Evolutionary conservation across 2,797 vertebrate species (phyloP).

Genomic region (Scolopax rusticola): DNA sequence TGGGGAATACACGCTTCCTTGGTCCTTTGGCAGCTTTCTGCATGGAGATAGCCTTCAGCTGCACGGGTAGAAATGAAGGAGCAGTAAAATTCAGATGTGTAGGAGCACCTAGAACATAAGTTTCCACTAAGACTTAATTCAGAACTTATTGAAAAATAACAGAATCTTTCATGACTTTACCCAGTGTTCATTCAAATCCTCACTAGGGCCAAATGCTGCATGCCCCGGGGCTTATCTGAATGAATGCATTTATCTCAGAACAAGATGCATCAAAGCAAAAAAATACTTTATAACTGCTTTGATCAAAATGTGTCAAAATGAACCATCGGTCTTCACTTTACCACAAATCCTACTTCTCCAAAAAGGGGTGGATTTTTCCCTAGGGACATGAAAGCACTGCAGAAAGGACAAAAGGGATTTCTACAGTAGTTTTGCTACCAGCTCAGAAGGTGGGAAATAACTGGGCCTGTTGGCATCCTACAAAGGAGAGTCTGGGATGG

Average conservation of each 20-base stretch:
- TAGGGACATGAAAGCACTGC: not conserved
- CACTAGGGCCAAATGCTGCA: not conserved
- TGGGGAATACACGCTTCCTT: not conserved
- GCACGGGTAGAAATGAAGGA: not conserved
- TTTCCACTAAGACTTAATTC: not conserved
- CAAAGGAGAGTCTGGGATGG: not conserved
- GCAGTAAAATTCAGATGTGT: not conserved
- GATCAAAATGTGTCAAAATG: not conserved
- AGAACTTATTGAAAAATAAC: constrained; percentile 2
- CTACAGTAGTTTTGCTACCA: not conserved
- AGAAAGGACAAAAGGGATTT: not conserved
- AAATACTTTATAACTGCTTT: constrained; percentile 1
- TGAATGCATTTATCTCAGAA: not conserved
- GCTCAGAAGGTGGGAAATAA: not conserved
- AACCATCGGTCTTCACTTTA: not conserved
- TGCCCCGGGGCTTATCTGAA: not conserved
- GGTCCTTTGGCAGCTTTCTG: not conserved
- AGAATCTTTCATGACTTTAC: not conserved
- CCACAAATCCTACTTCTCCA: not conserved
- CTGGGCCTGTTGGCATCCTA: rapidly evolving
- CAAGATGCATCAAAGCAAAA: constrained; percentile 20
- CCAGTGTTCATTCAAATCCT: not conserved
- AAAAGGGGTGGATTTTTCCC: not conserved
- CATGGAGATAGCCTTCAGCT: not conserved
- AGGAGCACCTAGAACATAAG: not conserved